A percentile compares a stretch with the other conserved stretches of the same genome.
These are phyloP conservation scores for Drosophila sordidula DNA, from an alignment of 2,888 invertebrate species.

Conservation along the genomic window DNA sequence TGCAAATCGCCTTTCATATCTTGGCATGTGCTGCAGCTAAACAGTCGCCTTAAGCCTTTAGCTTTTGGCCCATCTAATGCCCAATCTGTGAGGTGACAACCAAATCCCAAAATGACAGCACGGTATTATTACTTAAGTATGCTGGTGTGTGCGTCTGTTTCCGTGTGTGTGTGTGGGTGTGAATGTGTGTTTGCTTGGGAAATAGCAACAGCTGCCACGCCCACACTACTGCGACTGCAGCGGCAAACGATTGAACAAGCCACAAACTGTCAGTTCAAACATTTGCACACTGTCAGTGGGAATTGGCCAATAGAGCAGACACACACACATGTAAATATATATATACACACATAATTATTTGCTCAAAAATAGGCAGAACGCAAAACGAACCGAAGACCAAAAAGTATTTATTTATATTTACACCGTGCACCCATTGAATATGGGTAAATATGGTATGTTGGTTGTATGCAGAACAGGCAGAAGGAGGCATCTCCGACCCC, in stretches of 20 bases:
- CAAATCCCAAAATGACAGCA: slow-evolving; percentile 17
- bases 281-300: slow-evolving; percentile 18
- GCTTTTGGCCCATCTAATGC: slow-evolving; percentile 3
- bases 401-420: slow-evolving; percentile 2
- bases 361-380: not conserved
- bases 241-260: slow-evolving; percentile 27
- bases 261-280: slow-evolving; percentile 40
- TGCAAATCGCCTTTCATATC: slow-evolving; percentile 9
- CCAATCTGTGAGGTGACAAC: slow-evolving; percentile 14
- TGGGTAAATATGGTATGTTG: too few species aligned
- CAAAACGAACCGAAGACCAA: not conserved
- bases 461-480: too few species aligned
- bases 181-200: not conserved
- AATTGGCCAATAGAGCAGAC: not conserved
- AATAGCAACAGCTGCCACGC: not conserved
- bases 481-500: too few species aligned
- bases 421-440: too few species aligned
- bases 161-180: not conserved
- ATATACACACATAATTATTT: not conserved
- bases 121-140: not conserved
- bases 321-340: not conserved
- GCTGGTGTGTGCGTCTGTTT: not conserved
- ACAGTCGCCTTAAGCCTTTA: slow-evolving; percentile 10
- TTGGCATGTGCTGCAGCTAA: not conserved
- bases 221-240: slow-evolving; percentile 18